Evolutionary conservation across 2,797 vertebrate genomes (phyloP), one percentile per base, ranked within the genome.

Genomic region (Syngnathus rostellatus): DNA sequence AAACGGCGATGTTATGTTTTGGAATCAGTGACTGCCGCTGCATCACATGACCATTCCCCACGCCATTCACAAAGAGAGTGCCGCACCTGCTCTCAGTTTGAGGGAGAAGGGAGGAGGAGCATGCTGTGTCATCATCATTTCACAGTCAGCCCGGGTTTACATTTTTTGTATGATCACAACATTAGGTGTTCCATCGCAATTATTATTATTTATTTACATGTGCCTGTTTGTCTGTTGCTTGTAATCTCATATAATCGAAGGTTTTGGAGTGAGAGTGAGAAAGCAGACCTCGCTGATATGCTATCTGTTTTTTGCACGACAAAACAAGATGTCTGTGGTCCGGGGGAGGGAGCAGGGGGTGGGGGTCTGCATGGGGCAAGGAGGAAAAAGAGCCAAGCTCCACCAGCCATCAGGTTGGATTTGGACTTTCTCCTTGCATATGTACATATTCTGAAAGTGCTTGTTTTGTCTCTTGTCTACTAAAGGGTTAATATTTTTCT

Each of bases 1-100:
- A 81, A 31, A 85, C 85, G 78, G 73, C 75, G 83, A 89, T 87
- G 87, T 85, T 87, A 86, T 90, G 89, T 90, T 92, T 89, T 91
- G 89, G 86, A 31, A 81, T 88, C 83, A 11, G 68, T 41, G 69
- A 37, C 81, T 75, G 81, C 78, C 79, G 70, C 69, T 81, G 81
- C 83, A 50, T 85, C 90, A 90, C 75, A 73, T 89, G 87, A 91
- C 81, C 83, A 78, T 76, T 31, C 8, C 53, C 45, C 66, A 77
- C 77, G 83, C 83, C 72, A 77, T 85, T 74, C 68, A 45, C 60
- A 62, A 82, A 81, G 88, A 82, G 80, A 72, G 77, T 69, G 85
- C 85, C 85, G 83, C 89, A 89, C 89, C 87, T 88, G 90, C 86
- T 84, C 74, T 72, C 39, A 57, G 63, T 66, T 72, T 25, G 64